Evolutionary conservation across 2,888 invertebrate species (phyloP), one percentile per base, ranked within the genome.

Genomic region (Epicampocera succincta): DNA sequence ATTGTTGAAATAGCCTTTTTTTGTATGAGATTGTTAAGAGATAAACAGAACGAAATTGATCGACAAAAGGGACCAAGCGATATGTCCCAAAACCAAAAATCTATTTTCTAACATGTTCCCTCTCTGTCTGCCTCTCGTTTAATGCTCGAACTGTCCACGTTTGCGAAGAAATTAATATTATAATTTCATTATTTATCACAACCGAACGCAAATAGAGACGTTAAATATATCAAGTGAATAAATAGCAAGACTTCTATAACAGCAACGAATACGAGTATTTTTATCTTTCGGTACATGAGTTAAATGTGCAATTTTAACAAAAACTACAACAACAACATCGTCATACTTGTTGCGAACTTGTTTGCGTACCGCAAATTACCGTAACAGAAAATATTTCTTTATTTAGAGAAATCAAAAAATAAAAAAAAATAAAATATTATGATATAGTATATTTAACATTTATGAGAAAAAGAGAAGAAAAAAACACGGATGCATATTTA

Each of bases 181-280:
- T 75, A 75, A 74, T 75, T 71, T 80, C 42, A 69, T 69, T 80
- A 75, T 75, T 80, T 75, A 71, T 80, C 74, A 71, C 68, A 75
- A 80, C 54, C 38, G 21, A 71, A 74, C 69, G 69, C 74, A 80
- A 65, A 80, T 80, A 69, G 80, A 69, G 74, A 80, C 69, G 69
- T 80, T 79, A 69, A 69, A 74, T 80, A 74, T 80, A 80, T 74
- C 75, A 80, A 80, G 65, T 54, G 63, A 69, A 63, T 42, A 68
- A 80, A 68, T 48, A 54, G 61, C 61, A 63, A 60, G 42, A 40
- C 33, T 33, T 42, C 60, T 52, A 66, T 66, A 56, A 58, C 38
- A 61, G 42, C 50, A 60, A 73, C 60, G 63, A 69, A 65, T 80
- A 9, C 61, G 56, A 63, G 50, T 80, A 6, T 68, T 69, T 63